Base-by-base conservation (phyloP, 2,888 invertebrate genomes). In the Lithophane ornitopus region DNA sequence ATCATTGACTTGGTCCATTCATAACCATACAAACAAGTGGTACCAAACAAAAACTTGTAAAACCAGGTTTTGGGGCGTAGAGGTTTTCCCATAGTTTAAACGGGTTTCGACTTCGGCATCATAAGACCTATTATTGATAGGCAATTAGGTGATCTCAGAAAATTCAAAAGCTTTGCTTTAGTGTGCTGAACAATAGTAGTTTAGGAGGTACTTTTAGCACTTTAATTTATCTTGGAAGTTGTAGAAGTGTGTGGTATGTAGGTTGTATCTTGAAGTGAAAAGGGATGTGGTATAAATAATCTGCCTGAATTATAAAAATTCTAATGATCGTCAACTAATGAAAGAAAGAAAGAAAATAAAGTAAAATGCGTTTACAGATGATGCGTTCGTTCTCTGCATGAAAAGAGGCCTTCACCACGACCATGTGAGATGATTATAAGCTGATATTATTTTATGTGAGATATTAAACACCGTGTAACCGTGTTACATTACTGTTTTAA, bases 401-500 rank as follows among this genome's bases (percentile, higher is more conserved):
- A 78, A n/a, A 56, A 26, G 11, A 52, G 22, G 59, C 52, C 41
- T 39, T 26, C 8, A 56, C 46, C 34, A 70, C 70, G 22, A 77
- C 26, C 41, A 14, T 19, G 41, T 2, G 44, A 22, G 34, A 46
- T 71, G 28, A 80, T 76, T 70, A 46, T 28, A 70, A 52, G 52
- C 52, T 46, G 70, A 46, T 66, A 58, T 56, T 49, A 56, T 62
- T 62, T 54, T 80, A 63, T 56, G 49, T 49, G 49, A 56, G 63
- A 58, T 58, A 63, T 72, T 72, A 56, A 52, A 78, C 58, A 44
- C n/a, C 34, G 52, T 59, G 19, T 39, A 44, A 59, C 74, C 49
- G 49, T 78, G 44, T 58, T 58, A 52, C 49, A 72, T 62, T 80
- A 80, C 62, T 65, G 58, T 74, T 59, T 74, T 81, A 62, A 62